phyloP scores from a whole-genome alignment of 2,797 vertebrate genomes.

The Pyrrhura leucotis region DNA sequence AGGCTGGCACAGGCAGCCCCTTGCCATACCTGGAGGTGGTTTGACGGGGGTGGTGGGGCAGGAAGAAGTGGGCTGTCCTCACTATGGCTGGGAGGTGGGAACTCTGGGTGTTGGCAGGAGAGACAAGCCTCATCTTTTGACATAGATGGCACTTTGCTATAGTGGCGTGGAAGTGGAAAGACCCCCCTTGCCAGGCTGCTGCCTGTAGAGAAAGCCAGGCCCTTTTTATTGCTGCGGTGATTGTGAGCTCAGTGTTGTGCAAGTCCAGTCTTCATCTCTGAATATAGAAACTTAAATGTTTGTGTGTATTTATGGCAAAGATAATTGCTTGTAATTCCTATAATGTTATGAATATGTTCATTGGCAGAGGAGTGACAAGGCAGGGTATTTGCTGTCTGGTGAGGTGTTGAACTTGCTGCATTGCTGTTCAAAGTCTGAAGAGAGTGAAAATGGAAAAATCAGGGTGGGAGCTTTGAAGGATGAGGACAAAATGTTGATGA shows the following conservation, averaged over 20 bases:
- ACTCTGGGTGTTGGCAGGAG: not conserved
- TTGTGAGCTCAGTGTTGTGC: not conserved
- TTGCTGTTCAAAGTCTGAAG: not conserved
- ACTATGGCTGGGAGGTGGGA: not conserved
- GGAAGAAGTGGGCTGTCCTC: not conserved
- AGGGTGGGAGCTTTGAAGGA: not conserved
- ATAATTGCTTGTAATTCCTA: not conserved
- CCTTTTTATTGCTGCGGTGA: no score
- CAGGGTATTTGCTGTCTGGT: no score
- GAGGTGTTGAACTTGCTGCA: not conserved
- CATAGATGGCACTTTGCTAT: fast-evolving
- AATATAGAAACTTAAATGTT: fast-evolving
- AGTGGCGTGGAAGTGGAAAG: not conserved
- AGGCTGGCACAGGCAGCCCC: not conserved
- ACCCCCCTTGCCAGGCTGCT: not conserved
- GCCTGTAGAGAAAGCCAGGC: not conserved
- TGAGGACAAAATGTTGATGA: not conserved
- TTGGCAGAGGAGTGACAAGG: no score
- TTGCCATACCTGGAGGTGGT: not conserved
- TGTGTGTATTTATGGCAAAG: not conserved
- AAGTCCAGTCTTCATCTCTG: not conserved
- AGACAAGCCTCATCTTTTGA: not conserved
- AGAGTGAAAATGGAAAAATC: not conserved
- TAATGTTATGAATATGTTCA: no score
- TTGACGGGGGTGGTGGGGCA: no score